phyloP scores from a whole-genome alignment of 2,113 vertebrate genomes.

The Peromyscus leucopus region DNA sequence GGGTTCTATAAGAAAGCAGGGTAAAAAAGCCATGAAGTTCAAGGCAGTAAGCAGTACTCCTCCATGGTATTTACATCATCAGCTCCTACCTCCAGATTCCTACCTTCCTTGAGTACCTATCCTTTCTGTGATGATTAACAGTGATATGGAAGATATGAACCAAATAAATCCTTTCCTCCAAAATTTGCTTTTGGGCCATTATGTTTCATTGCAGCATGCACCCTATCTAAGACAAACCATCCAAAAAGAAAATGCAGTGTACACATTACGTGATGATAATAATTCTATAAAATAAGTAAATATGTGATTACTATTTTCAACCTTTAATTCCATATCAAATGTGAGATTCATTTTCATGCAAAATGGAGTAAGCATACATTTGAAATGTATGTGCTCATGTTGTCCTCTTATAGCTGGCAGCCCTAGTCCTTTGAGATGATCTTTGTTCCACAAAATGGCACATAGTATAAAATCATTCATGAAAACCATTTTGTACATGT shows the following conservation, averaged over 20 bases:
- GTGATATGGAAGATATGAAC: not conserved
- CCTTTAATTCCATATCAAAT: slow-evolving; percentile 31
- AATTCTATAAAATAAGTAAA: slow-evolving; percentile 35
- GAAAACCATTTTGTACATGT: slow-evolving; percentile 52
- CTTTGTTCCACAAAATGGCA: slow-evolving; percentile 30
- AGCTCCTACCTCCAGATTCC: not conserved
- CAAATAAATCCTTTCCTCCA: not conserved
- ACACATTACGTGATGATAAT: slow-evolving; percentile 18
- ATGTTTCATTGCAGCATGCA: not conserved
- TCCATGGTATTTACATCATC: not conserved
- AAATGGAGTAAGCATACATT: slow-evolving; percentile 72
- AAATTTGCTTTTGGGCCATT: not conserved
- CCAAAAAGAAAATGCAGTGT: not conserved
- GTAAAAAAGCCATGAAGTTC: too few species aligned
- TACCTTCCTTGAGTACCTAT: not conserved
- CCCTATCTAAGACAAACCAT: not conserved
- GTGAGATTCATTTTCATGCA: slow-evolving; percentile 39
- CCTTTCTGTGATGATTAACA: not conserved
- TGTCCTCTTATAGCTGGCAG: slow-evolving; percentile 13
- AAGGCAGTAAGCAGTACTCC: too few species aligned
- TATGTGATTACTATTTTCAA: slow-evolving; percentile 58
- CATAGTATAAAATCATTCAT: slow-evolving; percentile 53
- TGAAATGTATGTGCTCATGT: slow-evolving; percentile 36
- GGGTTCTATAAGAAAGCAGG: not conserved
- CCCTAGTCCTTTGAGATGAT: slow-evolving; percentile 41